Evolutionary conservation across 2,888 invertebrate genomes (phyloP), one percentile per base, ranked within the genome.

Genomic region (Megamerina dolium): DNA sequence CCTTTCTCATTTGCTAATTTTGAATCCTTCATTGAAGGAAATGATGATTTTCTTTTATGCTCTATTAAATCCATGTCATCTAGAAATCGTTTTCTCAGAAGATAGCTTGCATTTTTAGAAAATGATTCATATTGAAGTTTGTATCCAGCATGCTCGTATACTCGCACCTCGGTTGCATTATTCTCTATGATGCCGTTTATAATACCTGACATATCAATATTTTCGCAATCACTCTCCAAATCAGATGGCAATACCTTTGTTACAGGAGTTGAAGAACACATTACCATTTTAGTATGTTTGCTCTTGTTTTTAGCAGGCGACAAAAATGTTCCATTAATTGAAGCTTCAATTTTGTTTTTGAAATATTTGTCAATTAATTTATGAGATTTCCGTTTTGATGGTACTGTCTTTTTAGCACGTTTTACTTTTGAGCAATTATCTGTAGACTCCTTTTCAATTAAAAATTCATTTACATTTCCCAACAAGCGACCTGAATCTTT

Each of bases 171-270:
- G n/a, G n/a, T n/a, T n/a, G n/a, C n/a, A n/a, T n/a, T 53, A 45
- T 59, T 58, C 5, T 55, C 58, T 10, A 75, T 58, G 17, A 81
- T 78, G 37, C 69, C 65, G 14, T 78, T 73, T 12, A 81, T 68
- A 43, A 80, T 75, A 27, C 70, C 67, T 0, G 79, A 77, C 58
- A 79, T 64, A 46, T 80, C 70, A 32, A 73, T 73, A 2, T 66
- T 71, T 18, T 72, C 72, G 30, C 56, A 63, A 33, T 67, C 66
- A 32, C 65, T 66, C n/a, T 68, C 67, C 13, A 68, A 51, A 46
- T 68, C 69, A 1, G 61, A 61, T 2, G 60, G 56, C 17, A 63
- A 41, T 26, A 39, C 52, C 43, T 61, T 64, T 4, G 47, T 57
- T 16, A 64, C 55, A 1, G 69, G 70, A 2, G 68, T 69, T 1